Base-by-base conservation (phyloP, 92 coral and sea anemone species). In the Siderastrea siderea region DNA sequence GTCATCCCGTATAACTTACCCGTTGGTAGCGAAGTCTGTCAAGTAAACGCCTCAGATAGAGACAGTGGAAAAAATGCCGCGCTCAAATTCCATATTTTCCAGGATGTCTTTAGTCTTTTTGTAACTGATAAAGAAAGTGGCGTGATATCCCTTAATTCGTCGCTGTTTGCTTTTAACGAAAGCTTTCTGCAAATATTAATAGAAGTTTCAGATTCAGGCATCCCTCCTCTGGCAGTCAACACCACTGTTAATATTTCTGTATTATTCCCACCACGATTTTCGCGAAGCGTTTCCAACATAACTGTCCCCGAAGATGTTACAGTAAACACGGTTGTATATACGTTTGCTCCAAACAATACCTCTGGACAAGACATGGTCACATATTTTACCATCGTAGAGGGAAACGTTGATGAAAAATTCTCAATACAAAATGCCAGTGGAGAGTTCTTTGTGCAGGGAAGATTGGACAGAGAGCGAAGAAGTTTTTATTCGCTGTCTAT, bases 201-300 rank as follows among this genome's bases (percentile, higher is more conserved):
- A 10, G 84, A 76, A 55, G 87, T 90, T 14, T 67, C 93, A 5
- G 93, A 90, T 69, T 70, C 79, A 14, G 93, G 93, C 10, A 14
- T 19, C 0, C 93, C 93, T 49, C 71, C 74, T 1, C 61, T 82
- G 26, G 65, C 93, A n/a, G 47, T 68, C n/a, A 74, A 79, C 55
- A 26, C 80, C 47, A 83, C 80, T 3, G 84, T 86, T 4, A 66
- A 50, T 47, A 86, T 90, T 46, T 17, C 79, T 17, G 75, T 86
- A 3, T 19, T 74, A 13, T 78, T 78, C 76, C 71, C 88, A 69
- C 93, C 93, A n/a, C 69, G 71, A 52, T 90, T 90, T 80, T 70
- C 83, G 10, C 57, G 63, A 47, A 74, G 75, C 10, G 44, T 69
- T 74, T 67, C 74, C 59, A 62, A 78, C 84, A 79, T 78, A 4